Evolutionary conservation across 2,888 invertebrate genomes (phyloP), one percentile per base, ranked within the genome.

Genomic region (Stenichneumon culpator): DNA sequence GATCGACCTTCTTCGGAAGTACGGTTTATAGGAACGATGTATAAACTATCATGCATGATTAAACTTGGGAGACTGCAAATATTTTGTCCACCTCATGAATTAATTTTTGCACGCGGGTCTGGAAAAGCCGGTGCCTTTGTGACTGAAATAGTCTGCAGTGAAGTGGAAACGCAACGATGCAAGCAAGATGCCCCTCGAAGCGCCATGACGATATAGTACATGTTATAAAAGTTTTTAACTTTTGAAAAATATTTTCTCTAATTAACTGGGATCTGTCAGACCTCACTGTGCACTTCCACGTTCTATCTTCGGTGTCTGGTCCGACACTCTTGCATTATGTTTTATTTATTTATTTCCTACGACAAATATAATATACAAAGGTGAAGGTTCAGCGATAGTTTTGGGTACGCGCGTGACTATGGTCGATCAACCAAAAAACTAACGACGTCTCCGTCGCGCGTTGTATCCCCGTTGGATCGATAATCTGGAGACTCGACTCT

Each of bases 1-100:
- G 90, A 89, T 88, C 88, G 88, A 88, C 88, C 88, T 77, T 88
- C 86, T 87, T 87, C 44, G 16, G 16, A 54, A 65, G 60, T 32
- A 60, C 36, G 28, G 47, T 25, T 16, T 25, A 63, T 32, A 57
- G 77, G 9, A 32, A 25, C 47, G 28, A 57, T 75, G 44, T 4
- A 14, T 4, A 60, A 54, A 67, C 36, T 22, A 77, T 70, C 67
- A 63, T 16, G 47, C 11, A n/a, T 25, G 47, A 68, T 80, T 69
- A 67, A 77, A 77, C 68, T 39, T 52, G 7, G 39, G 14, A 4
- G 44, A 47, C 3, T 16, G 44, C 44, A 28, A 63, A 63, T 63
- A 16, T 63, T 63, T 25, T 28, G 9, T 14, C 14, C 16, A 47
- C 44, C 44, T 47, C 4, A 16, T 16, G 14, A 47, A 47, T 47